Evolutionary conservation across 2,888 invertebrate species (phyloP).

Genomic region (Parasteatoda lunata): DNA sequence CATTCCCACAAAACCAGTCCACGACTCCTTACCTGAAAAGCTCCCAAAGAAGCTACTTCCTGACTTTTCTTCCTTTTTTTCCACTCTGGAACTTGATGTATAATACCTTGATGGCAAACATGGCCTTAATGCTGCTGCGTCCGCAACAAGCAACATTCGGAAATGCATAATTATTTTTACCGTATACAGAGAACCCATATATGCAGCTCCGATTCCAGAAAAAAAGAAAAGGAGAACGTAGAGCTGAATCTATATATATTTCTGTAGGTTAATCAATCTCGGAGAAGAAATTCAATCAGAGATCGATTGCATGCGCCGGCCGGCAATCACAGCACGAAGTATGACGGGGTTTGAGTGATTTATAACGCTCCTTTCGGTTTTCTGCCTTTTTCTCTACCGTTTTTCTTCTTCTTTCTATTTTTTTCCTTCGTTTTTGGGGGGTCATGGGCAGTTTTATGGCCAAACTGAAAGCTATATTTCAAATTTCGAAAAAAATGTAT

Average conservation of each 20-base stretch:
- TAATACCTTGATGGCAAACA: conserved; percentile 28
- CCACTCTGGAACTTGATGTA: conserved; percentile 6
- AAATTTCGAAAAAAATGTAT: not conserved
- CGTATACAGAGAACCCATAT: not conserved
- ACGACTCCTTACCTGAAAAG: conserved; percentile 15
- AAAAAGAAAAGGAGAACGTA: not conserved
- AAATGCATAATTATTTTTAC: conserved; percentile 67
- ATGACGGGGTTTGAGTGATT: conserved; percentile 68
- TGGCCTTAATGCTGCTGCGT: conserved; percentile 15
- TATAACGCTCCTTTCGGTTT: conserved; percentile 44
- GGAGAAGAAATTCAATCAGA: conserved; percentile 64
- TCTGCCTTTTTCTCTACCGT: conserved; percentile 17
- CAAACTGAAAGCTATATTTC: conserved; percentile 33
- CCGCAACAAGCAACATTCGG: not conserved
- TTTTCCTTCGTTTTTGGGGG: conserved; percentile 29
- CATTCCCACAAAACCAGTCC: conserved; percentile 3
- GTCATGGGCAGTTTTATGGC: conserved; percentile 61
- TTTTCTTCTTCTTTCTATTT: conserved; percentile 11
- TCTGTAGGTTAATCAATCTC: conserved; percentile 68
- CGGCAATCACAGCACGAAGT: conserved; percentile 59
- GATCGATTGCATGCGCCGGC: conserved; percentile 55
- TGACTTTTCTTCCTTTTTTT: not conserved
- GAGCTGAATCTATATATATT: conserved; percentile 53
- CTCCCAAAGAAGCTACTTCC: not conserved
- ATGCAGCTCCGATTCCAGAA: not conserved